Evolutionary conservation across 2,888 invertebrate genomes (phyloP).

Genomic region (Rugalucina vietnamica): DNA sequence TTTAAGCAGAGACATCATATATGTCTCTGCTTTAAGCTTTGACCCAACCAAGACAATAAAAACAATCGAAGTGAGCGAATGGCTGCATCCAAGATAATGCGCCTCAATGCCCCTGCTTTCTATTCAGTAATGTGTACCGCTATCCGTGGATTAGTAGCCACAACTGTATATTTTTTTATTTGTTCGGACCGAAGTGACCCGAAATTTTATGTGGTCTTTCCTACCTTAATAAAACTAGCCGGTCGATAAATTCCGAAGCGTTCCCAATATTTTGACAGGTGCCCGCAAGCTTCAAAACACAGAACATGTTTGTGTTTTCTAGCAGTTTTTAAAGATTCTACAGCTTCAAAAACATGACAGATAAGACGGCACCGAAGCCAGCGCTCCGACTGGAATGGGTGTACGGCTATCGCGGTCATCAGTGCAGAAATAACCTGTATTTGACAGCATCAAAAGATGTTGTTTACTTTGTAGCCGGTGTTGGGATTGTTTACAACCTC

Average conservation of each 20-base stretch:
- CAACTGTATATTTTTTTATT: too few relatives aligned
- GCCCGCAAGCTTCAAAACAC: conserved; percentile 22
- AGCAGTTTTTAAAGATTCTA: neutral
- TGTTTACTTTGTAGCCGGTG: conserved; percentile 85
- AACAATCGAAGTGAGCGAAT: too few relatives aligned
- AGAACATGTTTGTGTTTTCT: neutral
- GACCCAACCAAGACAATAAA: too few relatives aligned
- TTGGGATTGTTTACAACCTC: conserved; percentile 84
- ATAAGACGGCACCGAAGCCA: conserved; percentile 80
- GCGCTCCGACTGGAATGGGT: conserved; percentile 84
- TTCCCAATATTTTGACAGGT: conserved; percentile 15
- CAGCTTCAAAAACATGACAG: conserved; percentile 64
- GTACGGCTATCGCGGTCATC: conserved; percentile 84
- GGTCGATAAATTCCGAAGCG: neutral
- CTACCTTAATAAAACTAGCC: neutral
- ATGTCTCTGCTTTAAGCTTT: too few relatives aligned
- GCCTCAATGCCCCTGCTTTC: too few relatives aligned
- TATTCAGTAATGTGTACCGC: too few relatives aligned
- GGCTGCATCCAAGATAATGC: too few relatives aligned
- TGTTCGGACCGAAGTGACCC: too few relatives aligned
- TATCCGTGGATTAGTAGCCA: too few relatives aligned
- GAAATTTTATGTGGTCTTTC: too few relatives aligned
- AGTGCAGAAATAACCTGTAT: conserved; percentile 84
- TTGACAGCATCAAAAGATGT: conserved; percentile 83
- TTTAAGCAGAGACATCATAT: too few relatives aligned